These are phyloP conservation scores for Garra rufa DNA, from an alignment of 2,113 vertebrate species.

Conservation along the genomic window DNA sequence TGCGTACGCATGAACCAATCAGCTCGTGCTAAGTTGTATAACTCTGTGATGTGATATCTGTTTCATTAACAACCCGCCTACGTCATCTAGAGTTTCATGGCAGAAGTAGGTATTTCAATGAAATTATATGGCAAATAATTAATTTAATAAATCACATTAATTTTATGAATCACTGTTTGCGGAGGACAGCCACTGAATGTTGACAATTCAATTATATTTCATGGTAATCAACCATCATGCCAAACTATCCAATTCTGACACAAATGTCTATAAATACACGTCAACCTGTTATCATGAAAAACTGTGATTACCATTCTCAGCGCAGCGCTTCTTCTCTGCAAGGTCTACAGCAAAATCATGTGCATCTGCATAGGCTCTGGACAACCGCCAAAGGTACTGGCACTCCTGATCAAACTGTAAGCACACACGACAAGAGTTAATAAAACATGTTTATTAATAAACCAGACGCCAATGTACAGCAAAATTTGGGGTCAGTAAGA, in stretches of 20 bases:
- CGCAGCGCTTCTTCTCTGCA: conserved; percentile 86
- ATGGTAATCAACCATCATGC: not conserved
- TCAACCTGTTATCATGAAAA: not conserved
- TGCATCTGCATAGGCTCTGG: conserved; percentile 86
- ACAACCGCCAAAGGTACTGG: conserved; percentile 89
- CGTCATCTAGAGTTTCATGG: too few relatives aligned
- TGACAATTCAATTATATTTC: not conserved
- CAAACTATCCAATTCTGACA: not conserved
- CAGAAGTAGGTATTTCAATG: too few relatives aligned
- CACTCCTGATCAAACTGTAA: conserved; percentile 82
- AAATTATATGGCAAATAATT: not conserved
- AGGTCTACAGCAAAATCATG: conserved; percentile 80
- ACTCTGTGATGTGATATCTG: too few relatives aligned
- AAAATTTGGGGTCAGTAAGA: too few relatives aligned
- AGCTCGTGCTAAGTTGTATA: too few relatives aligned
- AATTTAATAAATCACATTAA: not conserved
- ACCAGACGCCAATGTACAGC: not conserved
- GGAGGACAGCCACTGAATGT: too few relatives aligned
- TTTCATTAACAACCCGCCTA: too few relatives aligned
- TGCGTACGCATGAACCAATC: too few relatives aligned
- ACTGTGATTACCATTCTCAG: conserved; percentile 79
- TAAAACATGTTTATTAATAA: not conserved
- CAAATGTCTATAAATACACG: not conserved
- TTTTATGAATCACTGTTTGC: not conserved
- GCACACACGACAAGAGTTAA: not conserved